Conservation (phyloP, 2,888 invertebrate species). For the Rotaria macrura region DNA sequence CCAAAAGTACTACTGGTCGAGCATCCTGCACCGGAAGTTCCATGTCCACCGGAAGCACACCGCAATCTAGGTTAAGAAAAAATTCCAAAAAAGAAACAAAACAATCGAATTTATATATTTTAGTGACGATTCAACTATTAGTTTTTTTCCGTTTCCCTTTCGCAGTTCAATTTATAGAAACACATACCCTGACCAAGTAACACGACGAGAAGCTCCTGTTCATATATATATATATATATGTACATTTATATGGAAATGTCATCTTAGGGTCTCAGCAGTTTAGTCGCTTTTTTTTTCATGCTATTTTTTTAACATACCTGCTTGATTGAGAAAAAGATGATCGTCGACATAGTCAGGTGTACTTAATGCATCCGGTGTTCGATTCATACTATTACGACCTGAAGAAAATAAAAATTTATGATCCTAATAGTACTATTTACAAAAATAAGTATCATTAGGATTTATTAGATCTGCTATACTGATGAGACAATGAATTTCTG, state of each 20-base stretch:
- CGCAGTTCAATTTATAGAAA: neutral
- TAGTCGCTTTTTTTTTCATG: too few relatives aligned
- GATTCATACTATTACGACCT: constrained; percentile 1
- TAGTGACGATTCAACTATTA: neutral
- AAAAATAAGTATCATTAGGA: too few relatives aligned
- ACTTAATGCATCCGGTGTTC: neutral
- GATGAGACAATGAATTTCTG: too few relatives aligned
- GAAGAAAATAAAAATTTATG: neutral
- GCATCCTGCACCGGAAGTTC: neutral
- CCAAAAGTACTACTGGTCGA: neutral
- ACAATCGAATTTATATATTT: neutral
- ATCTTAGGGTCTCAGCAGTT: too few relatives aligned
- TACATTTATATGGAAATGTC: too few relatives aligned
- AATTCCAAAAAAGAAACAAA: neutral
- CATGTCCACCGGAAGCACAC: neutral
- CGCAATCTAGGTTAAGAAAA: neutral
- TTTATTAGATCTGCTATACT: too few relatives aligned
- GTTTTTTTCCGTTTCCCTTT: neutral
- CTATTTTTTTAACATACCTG: neutral
- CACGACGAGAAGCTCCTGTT: neutral
- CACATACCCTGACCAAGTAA: constrained; percentile 16
- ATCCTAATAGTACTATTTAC: too few relatives aligned
- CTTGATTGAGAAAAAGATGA: neutral
- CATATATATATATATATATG: neutral
- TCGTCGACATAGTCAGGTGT: neutral